Evolutionary conservation across 2,113 vertebrate species (phyloP).

Genomic region (Semicossyphus pulcher): DNA sequence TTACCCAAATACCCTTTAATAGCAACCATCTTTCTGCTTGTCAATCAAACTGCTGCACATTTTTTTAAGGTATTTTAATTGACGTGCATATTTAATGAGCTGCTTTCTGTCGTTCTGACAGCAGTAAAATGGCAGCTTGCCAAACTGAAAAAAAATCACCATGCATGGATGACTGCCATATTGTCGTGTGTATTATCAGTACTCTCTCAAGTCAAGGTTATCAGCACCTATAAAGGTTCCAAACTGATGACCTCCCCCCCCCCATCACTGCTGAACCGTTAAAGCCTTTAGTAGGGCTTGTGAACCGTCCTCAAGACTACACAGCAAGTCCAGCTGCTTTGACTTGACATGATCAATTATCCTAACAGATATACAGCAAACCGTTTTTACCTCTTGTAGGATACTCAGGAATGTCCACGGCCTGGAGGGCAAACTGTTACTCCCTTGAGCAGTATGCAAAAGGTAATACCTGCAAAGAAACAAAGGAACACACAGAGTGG

Average conservation of each 20-base stretch:
- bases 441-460: background rate
- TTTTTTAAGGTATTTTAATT: conserved; percentile 56
- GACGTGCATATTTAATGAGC: conserved; percentile 68
- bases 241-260: conserved; percentile 2
- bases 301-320: background rate
- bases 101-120: conserved; percentile 52
- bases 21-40: conserved; percentile 40
- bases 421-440: background rate
- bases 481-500: background rate
- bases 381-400: background rate
- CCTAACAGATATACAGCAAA: background rate
- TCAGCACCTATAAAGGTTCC: conserved; percentile 18
- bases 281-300: background rate
- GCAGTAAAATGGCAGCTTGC: conserved; percentile 58
- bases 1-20: conserved; percentile 37
- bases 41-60: conserved; percentile 54
- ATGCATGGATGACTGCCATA: conserved; percentile 63
- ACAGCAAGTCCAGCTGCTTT: conserved; percentile 10
- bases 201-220: conserved; percentile 37
- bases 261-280: background rate
- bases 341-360: background rate
- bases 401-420: background rate
- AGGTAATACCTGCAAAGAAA: background rate
- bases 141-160: conserved; percentile 49
- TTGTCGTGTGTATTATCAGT: conserved; percentile 52